phyloP scores from a whole-genome alignment of 2,113 vertebrate species.

The Centropus unirufus region DNA sequence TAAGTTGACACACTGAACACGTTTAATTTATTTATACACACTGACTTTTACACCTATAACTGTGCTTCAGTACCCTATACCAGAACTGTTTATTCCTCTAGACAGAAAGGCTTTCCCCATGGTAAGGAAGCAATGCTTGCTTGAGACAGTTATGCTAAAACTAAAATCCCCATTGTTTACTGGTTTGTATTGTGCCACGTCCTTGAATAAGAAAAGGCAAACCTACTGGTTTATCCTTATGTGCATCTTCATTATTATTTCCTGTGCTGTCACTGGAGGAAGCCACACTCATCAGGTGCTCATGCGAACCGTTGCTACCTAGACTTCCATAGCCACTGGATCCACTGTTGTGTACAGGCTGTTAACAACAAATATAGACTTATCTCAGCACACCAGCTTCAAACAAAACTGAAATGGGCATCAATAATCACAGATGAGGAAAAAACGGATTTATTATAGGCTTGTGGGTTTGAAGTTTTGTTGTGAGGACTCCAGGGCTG shows the following conservation, averaged over 20 bases:
- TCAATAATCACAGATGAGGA: neutral
- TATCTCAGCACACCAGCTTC: neutral
- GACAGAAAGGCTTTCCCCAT: neutral
- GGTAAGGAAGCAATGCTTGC: neutral
- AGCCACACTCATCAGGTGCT: constrained; percentile 87
- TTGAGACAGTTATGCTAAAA: neutral
- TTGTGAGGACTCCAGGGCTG: neutral
- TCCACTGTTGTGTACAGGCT: constrained; percentile 93
- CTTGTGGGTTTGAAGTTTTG: neutral
- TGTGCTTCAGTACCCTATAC: neutral
- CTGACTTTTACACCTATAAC: neutral
- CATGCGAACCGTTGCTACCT: constrained; percentile 92
- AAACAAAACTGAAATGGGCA: neutral
- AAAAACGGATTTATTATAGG: neutral
- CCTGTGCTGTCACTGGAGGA: constrained; percentile 92
- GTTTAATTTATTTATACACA: neutral
- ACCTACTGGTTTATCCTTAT: constrained; percentile 83
- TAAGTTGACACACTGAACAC: neutral
- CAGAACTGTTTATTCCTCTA: neutral
- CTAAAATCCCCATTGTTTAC: neutral
- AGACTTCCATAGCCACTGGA: constrained; percentile 95
- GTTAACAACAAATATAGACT: neutral
- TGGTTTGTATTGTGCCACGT: neutral
- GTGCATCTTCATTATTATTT: constrained; percentile 79
- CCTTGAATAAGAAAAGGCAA: neutral